Evolutionary conservation across 2,888 invertebrate genomes (phyloP).

Genomic region (Dolichomitus sp.): DNA sequence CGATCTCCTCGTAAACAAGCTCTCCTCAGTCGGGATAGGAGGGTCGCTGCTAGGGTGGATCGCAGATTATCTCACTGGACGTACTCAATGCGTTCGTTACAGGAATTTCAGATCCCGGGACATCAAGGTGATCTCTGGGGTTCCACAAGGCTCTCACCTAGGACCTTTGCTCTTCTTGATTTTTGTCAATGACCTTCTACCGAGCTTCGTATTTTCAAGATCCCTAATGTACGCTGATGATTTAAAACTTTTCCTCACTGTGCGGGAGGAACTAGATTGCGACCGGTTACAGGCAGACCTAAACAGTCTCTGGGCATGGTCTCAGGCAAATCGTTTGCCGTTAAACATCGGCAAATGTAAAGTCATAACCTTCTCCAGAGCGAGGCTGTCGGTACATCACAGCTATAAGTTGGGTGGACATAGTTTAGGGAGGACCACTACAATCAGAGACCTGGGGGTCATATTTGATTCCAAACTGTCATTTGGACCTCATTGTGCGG

Average conservation of each 20-base stretch:
- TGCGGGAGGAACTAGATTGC: neutral
- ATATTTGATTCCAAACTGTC: neutral
- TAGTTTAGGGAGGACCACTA: neutral
- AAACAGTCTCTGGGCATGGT: neutral
- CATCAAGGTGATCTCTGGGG: neutral
- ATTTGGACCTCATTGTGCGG: neutral
- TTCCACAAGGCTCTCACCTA: neutral
- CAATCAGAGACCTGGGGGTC: neutral
- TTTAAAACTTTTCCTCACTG: neutral
- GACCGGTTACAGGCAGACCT: neutral
- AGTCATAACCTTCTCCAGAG: too few relatives aligned
- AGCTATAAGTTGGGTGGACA: too few relatives aligned
- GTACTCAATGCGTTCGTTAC: neutral
- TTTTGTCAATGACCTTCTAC: neutral
- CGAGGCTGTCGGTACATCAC: too few relatives aligned
- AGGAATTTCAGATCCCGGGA: neutral
- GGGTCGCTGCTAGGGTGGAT: neutral
- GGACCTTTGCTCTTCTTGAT: neutral
- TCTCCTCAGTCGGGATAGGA: too few relatives aligned
- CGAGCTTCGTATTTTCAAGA: neutral
- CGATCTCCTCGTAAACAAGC: too few relatives aligned
- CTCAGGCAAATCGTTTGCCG: neutral
- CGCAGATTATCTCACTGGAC: neutral
- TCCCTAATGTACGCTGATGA: neutral
- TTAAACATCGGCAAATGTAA: too few relatives aligned